Base-by-base conservation (phyloP, 2,888 invertebrate genomes). In the Heliconius sara region DNA sequence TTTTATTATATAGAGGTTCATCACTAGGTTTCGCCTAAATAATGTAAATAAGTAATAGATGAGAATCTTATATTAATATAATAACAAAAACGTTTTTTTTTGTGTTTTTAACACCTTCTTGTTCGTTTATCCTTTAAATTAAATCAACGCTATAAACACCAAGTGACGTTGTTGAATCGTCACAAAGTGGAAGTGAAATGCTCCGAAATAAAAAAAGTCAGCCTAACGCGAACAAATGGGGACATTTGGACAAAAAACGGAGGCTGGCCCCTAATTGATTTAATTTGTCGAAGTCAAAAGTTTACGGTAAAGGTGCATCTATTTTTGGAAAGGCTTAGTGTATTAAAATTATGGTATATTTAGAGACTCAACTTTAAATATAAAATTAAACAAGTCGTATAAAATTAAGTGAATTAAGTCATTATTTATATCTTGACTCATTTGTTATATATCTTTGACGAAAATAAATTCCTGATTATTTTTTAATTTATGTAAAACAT, bases 221-320 rank as follows among this genome's bases (percentile, higher is more conserved):
- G 85, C 86, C 88, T 91, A 92, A 92, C 89, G 86, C 89, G 90
- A 85, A 93, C 91, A 93, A 93, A 92, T 93, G 91, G 91, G 79
- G 88, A 88, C 89, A 89, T 91, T 93, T 88, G 88, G 88, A 81
- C 87, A 90, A 92, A 90, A 93, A 91, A 89, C 88, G 83, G 87
- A 86, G 89, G 87, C 89, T 88, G 88, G 83, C 84, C 89, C 89
- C 89, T 94, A 94, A 94, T 94, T 94, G 94, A 94, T 93, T 94
- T 94, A 93, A 94, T 94, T 94, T 94, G 93, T 94, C 88, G 86
- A 84, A 92, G 92, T 92, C 93, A 92, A 94, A 94, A 91, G 88
- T 89, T 88, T 76, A 79, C 79, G 77, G 77, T 79, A 73, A 85
- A 89, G 88, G 89, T 89, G 90, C 87, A 86, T 87, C 83, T 77